Evolutionary conservation across 2,888 invertebrate genomes (phyloP).

Genomic region (Molanna angustata): DNA sequence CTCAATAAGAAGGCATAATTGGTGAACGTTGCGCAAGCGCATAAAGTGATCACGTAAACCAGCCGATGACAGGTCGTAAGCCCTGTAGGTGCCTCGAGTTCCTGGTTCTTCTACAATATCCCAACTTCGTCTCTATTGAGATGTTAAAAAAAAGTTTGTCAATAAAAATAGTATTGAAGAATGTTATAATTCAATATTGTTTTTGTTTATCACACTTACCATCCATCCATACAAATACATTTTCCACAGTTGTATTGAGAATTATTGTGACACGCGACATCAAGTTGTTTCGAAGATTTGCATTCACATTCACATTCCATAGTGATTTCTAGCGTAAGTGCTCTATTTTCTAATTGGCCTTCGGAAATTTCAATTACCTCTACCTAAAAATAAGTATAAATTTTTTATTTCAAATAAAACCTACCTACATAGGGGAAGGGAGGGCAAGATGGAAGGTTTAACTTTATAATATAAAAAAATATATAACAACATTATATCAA

Average conservation of each 20-base stretch:
- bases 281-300: constrained; percentile 8
- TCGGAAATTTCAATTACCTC: constrained; percentile 71
- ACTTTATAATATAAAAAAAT: constrained; percentile 9
- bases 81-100: too few species aligned
- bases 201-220: constrained; percentile 48
- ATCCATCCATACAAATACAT: constrained; percentile 61
- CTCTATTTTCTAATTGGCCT: constrained; percentile 69
- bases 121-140: too few species aligned
- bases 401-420: not conserved
- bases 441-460: not conserved
- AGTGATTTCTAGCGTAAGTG: constrained; percentile 67
- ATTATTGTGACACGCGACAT: constrained; percentile 45
- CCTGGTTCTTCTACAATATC: too few species aligned
- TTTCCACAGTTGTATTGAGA: constrained; percentile 63
- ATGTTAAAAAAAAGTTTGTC: too few species aligned
- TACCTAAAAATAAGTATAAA: not conserved
- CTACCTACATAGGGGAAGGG: not conserved
- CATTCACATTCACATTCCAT: constrained; percentile 73
- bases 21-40: too few species aligned
- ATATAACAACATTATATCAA: not conserved
- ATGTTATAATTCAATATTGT: too few species aligned
- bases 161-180: too few species aligned
- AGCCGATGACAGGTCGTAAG: too few species aligned
- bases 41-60: too few species aligned
- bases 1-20: too few species aligned